Evolutionary conservation across 2,797 vertebrate genomes (phyloP).

Genomic region (Danio albolineatus): DNA sequence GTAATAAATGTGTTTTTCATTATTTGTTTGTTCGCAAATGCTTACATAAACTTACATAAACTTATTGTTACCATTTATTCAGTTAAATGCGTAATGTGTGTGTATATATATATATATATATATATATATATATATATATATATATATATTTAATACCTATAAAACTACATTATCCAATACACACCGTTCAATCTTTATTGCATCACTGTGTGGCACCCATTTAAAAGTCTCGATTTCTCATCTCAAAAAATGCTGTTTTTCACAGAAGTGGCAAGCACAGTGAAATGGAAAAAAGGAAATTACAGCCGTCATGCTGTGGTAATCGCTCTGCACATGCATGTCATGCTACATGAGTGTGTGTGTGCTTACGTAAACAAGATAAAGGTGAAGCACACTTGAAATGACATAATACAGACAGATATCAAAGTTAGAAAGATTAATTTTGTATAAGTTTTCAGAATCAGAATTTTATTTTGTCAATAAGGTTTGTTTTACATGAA

Average conservation of each 20-base stretch:
- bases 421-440: background rate
- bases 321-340: slow-evolving; percentile 15
- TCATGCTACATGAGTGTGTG: background rate
- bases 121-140: no score
- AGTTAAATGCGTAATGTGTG: no score
- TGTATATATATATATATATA: no score
- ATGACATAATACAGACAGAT: background rate
- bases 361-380: background rate
- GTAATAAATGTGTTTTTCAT: no score
- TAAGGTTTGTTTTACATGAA: no score
- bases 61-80: no score
- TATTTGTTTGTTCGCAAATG: no score
- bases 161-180: no score
- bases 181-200: slow-evolving; percentile 42
- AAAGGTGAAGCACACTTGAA: background rate
- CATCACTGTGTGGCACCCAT: slow-evolving; percentile 32
- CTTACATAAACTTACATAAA: no score
- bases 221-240: slow-evolving; percentile 47
- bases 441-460: no score
- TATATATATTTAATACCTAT: no score
- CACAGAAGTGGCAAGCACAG: background rate
- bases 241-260: slow-evolving; percentile 2
- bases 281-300: slow-evolving; percentile 3
- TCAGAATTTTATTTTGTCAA: no score
- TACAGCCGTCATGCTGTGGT: slow-evolving; percentile 1